Conservation (phyloP, 2,113 vertebrate genomes). For the Leiothrix lutea region DNA sequence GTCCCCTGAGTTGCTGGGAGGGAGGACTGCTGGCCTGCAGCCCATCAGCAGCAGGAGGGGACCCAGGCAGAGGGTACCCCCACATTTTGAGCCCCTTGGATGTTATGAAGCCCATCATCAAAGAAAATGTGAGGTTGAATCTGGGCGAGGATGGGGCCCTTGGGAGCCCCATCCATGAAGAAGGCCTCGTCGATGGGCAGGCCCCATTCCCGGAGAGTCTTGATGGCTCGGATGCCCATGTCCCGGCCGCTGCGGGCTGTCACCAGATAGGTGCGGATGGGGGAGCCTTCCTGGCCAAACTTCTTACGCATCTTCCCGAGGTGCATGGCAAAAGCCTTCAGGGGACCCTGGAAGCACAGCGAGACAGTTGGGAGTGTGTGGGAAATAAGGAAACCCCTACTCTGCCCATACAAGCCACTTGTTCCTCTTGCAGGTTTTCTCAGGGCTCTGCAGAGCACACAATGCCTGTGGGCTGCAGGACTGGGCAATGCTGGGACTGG, state of each 20-base stretch:
- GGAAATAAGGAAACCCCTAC: not conserved
- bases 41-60: conserved; percentile 13
- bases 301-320: conserved; percentile 70
- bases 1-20: not conserved
- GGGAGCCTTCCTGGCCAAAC: conserved; percentile 61
- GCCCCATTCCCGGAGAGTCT: conserved; percentile 67
- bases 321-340: conserved; percentile 72
- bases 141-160: conserved; percentile 60
- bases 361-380: not conserved
- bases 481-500: not conserved
- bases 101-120: conserved; percentile 57
- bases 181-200: conserved; percentile 70
- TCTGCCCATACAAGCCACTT: not conserved
- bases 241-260: conserved; percentile 58
- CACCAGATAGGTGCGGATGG: conserved; percentile 70
- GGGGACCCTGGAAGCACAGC: conserved; percentile 62
- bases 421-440: not conserved
- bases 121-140: conserved; percentile 77
- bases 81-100: conserved; percentile 39
- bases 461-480: not conserved
- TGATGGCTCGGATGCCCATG: conserved; percentile 67
- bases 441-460: not conserved
- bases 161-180: conserved; percentile 76
- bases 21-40: not conserved
- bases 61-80: conserved; percentile 66